Evolutionary conservation across 2,113 vertebrate species (phyloP).

Genomic region (Labeo catla): DNA sequence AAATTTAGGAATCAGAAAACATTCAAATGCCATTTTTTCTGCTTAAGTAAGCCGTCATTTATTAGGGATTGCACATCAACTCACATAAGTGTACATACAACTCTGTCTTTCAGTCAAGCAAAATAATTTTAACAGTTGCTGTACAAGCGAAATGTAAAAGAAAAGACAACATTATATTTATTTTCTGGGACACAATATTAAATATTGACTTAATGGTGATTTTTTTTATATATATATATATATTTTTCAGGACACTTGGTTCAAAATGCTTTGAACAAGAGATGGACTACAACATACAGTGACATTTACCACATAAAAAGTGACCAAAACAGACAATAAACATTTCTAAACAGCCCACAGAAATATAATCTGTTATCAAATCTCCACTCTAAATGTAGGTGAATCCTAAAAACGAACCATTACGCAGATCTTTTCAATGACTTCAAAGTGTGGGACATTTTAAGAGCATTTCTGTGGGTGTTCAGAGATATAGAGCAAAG

Average conservation of each 20-base stretch:
- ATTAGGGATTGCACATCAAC: constrained; percentile 50
- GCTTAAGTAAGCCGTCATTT: constrained; percentile 29
- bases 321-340: background rate
- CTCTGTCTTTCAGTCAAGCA: constrained; percentile 11
- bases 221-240: background rate
- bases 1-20: background rate
- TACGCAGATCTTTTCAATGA: background rate
- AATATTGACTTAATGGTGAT: background rate
- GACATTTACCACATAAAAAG: background rate
- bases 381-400: background rate
- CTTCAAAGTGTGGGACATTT: constrained; percentile 11
- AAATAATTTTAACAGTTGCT: background rate
- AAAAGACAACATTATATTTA: background rate
- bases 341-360: background rate
- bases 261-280: background rate
- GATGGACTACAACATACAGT: background rate
- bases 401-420: background rate
- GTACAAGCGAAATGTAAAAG: background rate
- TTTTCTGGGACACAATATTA: background rate
- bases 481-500: background rate
- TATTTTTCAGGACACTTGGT: background rate
- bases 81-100: constrained; percentile 8
- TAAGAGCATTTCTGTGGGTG: constrained; percentile 36
- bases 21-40: background rate
- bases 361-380: background rate